These are phyloP conservation scores for Harpalus rubripes DNA, from an alignment of 2,888 invertebrate genomes.

Conservation along the genomic window DNA sequence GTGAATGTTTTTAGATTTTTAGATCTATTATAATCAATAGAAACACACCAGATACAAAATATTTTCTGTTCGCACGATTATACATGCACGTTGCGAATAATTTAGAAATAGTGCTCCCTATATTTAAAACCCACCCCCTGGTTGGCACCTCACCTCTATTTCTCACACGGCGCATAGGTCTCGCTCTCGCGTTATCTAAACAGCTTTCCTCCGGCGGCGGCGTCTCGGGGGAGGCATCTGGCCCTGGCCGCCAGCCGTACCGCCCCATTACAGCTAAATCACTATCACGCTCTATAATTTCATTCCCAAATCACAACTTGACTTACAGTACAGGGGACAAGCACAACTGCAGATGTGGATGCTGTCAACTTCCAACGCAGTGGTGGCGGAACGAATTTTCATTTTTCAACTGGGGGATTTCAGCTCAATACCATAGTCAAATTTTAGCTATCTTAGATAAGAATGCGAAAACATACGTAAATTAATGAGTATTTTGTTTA, in stretches of 20 bases:
- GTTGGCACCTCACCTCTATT: constrained; percentile 4
- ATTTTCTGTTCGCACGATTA: too few species aligned
- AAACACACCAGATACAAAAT: too few species aligned
- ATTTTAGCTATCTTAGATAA: too few species aligned
- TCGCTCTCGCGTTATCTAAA: constrained; percentile 60
- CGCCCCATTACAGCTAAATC: constrained; percentile 65
- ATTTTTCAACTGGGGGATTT: too few species aligned
- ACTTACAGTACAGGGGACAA: constrained; percentile 76
- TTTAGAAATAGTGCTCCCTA: neutral
- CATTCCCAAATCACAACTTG: constrained; percentile 74
- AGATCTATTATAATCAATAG: too few species aligned
- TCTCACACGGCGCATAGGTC: constrained; percentile 6
- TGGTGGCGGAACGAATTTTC: neutral
- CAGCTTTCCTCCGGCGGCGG: constrained; percentile 45
- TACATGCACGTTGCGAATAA: neutral
- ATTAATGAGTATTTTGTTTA: too few species aligned
- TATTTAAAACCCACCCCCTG: neutral
- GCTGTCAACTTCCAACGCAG: neutral
- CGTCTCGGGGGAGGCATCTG: constrained; percentile 68
- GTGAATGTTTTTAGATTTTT: too few species aligned
- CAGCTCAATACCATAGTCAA: too few species aligned
- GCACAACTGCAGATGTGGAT: constrained; percentile 73
- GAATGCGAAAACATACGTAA: too few species aligned
- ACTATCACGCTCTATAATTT: constrained; percentile 65
- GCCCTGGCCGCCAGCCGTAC: constrained; percentile 49